A percentile compares a stretch with the other conserved stretches of the same genome.
Evolutionary conservation across 2,113 vertebrate species (phyloP).

Genomic region (Saiga tatarica): DNA sequence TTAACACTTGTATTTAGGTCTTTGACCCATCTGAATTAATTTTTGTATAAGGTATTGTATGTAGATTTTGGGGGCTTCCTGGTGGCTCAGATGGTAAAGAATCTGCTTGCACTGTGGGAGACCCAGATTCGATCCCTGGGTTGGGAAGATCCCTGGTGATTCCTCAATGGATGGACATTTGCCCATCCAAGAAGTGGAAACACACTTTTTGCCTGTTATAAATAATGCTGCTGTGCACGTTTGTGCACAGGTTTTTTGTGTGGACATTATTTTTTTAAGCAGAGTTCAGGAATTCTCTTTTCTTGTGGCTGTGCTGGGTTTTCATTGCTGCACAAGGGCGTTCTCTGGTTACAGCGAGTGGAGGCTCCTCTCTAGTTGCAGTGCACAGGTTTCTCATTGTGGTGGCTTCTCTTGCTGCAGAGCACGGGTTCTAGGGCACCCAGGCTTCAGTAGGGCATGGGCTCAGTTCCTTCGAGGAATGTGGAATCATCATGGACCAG

Average conservation of each 20-base stretch:
- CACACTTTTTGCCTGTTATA: neutral
- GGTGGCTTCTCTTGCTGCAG: neutral
- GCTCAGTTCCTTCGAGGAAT: neutral
- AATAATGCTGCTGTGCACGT: neutral
- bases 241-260: neutral
- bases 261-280: neutral
- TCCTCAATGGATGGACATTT: neutral
- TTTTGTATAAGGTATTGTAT: neutral
- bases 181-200: neutral
- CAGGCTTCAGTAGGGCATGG: neutral
- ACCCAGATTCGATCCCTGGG: neutral
- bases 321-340: neutral
- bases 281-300: neutral
- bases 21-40: neutral
- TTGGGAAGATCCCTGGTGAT: neutral
- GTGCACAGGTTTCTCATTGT: neutral
- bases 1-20: neutral
- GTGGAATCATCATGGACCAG: neutral
- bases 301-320: neutral
- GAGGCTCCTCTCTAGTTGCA: neutral
- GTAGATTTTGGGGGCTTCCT: neutral
- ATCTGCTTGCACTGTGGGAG: neutral
- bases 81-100: neutral
- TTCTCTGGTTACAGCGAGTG: neutral
- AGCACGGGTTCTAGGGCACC: neutral